These are phyloP conservation scores for Oreochromis aureus DNA, from an alignment of 2,113 vertebrate genomes.

Conservation along the genomic window DNA sequence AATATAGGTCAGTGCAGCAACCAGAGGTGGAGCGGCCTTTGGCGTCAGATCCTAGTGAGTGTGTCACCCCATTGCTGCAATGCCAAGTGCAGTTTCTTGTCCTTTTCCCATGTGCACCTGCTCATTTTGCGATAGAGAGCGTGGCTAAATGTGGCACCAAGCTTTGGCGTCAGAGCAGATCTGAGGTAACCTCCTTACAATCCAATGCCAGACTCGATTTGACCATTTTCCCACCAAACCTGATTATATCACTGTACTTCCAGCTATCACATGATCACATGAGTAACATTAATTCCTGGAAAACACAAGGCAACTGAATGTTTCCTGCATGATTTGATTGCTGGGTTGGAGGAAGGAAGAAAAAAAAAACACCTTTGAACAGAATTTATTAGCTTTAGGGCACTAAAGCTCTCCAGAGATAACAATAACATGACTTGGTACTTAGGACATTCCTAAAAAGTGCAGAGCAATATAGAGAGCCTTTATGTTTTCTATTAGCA, in stretches of 20 bases:
- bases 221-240: background rate
- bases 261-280: background rate
- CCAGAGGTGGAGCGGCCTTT: background rate
- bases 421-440: background rate
- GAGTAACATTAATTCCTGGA: background rate
- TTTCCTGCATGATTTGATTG: background rate
- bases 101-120: background rate
- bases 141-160: background rate
- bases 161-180: background rate
- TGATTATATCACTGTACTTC: background rate
- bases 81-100: background rate
- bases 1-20: constrained; percentile 38
- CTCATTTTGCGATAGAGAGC: background rate
- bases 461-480: background rate
- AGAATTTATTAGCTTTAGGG: background rate
- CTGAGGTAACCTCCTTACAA: background rate
- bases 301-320: background rate
- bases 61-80: background rate
- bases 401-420: background rate
- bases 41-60: background rate
- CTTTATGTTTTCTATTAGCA: background rate
- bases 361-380: background rate
- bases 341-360: background rate
- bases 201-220: background rate
- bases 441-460: background rate